phyloP scores from a whole-genome alignment of 2,113 vertebrate species.

The Copsychus sechellarum region DNA sequence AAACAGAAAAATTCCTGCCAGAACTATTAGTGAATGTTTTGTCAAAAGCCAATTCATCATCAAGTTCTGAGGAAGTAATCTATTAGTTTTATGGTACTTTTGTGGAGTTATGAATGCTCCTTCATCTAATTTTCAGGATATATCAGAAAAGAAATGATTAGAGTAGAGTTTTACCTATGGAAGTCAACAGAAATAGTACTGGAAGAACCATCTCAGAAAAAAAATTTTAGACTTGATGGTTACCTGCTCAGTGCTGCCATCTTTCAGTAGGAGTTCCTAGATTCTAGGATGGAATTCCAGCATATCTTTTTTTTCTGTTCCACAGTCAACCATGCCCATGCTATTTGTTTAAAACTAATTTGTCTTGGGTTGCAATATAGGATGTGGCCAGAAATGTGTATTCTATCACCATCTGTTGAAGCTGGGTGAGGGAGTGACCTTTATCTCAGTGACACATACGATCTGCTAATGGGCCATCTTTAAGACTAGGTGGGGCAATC shows the following conservation, averaged over 20 bases:
- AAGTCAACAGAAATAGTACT: neutral
- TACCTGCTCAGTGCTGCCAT: neutral
- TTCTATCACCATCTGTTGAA: no score
- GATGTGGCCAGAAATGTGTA: no score
- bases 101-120: neutral
- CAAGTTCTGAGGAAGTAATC: neutral
- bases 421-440: no score
- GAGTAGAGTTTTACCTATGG: neutral
- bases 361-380: no score
- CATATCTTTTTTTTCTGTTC: neutral
- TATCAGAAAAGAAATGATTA: neutral
- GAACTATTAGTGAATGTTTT: neutral
- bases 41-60: neutral
- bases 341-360: neutral
- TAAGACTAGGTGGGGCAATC: no score
- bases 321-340: neutral
- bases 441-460: no score
- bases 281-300: neutral
- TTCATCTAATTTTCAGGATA: neutral
- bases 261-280: neutral
- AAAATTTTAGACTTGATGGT: neutral
- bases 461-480: no score
- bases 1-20: neutral
- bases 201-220: neutral
- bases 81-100: neutral